Evolutionary conservation across 2,113 vertebrate genomes (phyloP), one percentile per base, ranked within the genome.

Genomic region (Lepisosteus oculatus): DNA sequence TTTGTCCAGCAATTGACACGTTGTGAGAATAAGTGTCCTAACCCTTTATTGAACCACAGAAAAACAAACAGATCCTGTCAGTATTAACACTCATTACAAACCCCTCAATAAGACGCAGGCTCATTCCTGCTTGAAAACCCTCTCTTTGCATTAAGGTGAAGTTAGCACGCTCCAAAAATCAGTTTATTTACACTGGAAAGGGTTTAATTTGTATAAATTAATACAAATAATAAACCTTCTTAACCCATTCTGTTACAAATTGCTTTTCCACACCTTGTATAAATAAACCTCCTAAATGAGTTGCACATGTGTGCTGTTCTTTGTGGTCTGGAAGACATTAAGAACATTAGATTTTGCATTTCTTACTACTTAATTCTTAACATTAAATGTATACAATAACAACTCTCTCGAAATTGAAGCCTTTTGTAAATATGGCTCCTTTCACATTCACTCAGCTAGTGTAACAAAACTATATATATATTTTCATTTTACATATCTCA

Each of bases 291-390:
- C 57, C 74, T 68, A 80, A 86, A 88, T 74, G 74, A 70, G 72
- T 86, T 82, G 85, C 84, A 86, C 81, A 76, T 89, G 86, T 81
- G 42, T 15, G 64, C 71, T 57, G n/a, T 14, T 6, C 14, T 8
- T 11, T 55, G 41, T 65, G 47, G 42, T 55, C 15, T 55, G 45
- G 61, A 63, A 71, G 47, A 63, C 8, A 71, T 11, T 42, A 29
- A 3, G 17, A 45, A 13, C 42, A 17, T 41, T 55, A 69, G 9
- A 41, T 42, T 11, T 69, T 57, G 12, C 54, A 43, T 12, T 51
- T 54, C 51, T 12, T 51, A n/a, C 5, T 55, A 55, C 4, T 45
- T 44, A 61, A 11, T 11, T 61, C 59, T 61, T 61, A 29, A 61
- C 59, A 61, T 11, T 61, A 14, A 11, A 29, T 29, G 17, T 11